Percentiles rank a stretch among this genome's conserved stretches.
Evolutionary conservation across 2,113 vertebrate species (phyloP).

Genomic region (Brienomyrus brachyistius): DNA sequence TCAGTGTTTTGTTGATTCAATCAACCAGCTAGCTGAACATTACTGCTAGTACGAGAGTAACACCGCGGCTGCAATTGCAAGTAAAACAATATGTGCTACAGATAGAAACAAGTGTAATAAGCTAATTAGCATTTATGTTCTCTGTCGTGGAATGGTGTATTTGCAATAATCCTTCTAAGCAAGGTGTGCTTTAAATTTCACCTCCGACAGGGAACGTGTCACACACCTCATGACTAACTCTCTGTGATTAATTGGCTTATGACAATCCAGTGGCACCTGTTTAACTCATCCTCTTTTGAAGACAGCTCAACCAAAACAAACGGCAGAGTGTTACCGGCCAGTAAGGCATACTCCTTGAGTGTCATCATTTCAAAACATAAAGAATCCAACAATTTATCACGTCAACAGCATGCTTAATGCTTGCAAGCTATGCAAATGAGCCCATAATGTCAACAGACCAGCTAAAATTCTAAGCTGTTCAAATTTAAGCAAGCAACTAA

Average conservation of each 20-base stretch:
- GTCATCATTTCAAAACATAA: neutral
- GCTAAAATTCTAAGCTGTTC: neutral
- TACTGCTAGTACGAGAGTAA: neutral
- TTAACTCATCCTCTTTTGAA: constrained; percentile 1
- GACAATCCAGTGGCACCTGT: neutral
- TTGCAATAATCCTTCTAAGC: neutral
- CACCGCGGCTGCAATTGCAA: neutral
- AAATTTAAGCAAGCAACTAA: neutral
- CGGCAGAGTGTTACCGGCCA: neutral
- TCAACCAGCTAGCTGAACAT: neutral
- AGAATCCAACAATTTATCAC: neutral
- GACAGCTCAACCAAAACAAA: neutral
- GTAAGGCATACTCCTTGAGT: neutral
- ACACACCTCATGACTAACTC: neutral
- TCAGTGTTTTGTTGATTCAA: neutral
- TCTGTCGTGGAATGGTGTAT: neutral
- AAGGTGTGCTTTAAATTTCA: neutral
- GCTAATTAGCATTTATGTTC: neutral
- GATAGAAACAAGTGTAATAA: neutral
- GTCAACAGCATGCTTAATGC: neutral
- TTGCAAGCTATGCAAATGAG: neutral
- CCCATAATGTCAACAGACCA: neutral
- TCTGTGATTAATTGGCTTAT: neutral
- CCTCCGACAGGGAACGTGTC: neutral
- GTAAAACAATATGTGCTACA: neutral